Percentiles rank a stretch among this genome's conserved stretches.
Conservation (phyloP, 2,797 vertebrate genomes). For the Sandelia bainsii region DNA sequence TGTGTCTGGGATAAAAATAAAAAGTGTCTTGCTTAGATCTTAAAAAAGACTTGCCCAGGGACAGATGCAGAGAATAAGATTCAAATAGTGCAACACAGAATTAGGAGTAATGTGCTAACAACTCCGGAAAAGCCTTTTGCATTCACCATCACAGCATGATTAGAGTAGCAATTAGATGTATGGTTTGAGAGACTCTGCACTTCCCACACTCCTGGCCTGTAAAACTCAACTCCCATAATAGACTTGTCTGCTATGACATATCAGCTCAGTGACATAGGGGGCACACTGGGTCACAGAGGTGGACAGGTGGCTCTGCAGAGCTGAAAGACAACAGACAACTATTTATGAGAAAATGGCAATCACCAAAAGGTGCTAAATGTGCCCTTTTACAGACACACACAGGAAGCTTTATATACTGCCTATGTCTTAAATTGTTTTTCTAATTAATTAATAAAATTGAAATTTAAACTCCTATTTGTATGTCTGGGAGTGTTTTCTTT, state of each 20-base stretch:
- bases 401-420: background rate
- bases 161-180: conserved; percentile 7
- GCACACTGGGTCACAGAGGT: conserved; percentile 18
- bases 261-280: conserved; percentile 51
- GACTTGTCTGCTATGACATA: conserved; percentile 19
- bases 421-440: too few relatives aligned
- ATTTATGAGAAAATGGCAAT: conserved; percentile 15
- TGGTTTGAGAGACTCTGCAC: conserved; percentile 19
- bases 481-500: too few relatives aligned
- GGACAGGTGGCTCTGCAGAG: conserved; percentile 15
- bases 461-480: too few relatives aligned
- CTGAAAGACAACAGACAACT: conserved; percentile 14
- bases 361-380: background rate
- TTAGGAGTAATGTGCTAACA: conserved; percentile 37
- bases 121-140: conserved; percentile 17
- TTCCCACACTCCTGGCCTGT: conserved; percentile 3
- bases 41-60: background rate
- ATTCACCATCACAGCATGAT: background rate
- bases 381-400: background rate
- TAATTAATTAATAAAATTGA: too few relatives aligned
- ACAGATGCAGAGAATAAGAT: background rate
- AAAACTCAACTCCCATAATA: conserved; percentile 16
- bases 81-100: conserved; percentile 4
- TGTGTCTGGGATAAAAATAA: conserved; percentile 55
- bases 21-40: conserved; percentile 3